Percentiles rank a stretch among this genome's conserved stretches.
Conservation (phyloP, 2,888 invertebrate genomes). For the Metacarcinus magister region DNA sequence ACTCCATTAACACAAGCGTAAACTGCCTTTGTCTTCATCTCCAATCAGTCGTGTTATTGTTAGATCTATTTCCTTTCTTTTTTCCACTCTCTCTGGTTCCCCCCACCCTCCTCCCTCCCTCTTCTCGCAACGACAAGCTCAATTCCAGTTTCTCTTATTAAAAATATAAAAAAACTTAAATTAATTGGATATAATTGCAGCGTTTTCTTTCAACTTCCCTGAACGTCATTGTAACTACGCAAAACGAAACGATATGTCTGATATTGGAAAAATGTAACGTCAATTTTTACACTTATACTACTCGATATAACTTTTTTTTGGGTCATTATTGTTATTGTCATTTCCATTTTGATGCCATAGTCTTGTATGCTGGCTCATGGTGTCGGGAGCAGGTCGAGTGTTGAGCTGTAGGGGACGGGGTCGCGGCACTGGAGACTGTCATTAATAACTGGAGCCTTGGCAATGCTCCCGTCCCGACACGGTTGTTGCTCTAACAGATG, state of each 20-base stretch:
- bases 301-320: neutral
- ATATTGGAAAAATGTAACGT: neutral
- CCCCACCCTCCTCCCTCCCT: neutral
- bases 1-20: conserved; percentile 11
- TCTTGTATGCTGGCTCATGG: neutral
- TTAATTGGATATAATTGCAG: neutral
- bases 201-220: neutral
- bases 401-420: neutral
- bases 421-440: neutral
- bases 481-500: conserved; percentile 44
- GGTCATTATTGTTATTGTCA: neutral
- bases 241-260: neutral
- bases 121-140: neutral
- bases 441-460: conserved; percentile 36
- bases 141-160: neutral
- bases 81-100: neutral
- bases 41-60: neutral
- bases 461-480: conserved; percentile 29
- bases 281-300: neutral
- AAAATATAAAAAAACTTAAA: neutral
- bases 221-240: neutral
- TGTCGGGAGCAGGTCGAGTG: conserved; percentile 8
- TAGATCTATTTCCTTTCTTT: neutral
- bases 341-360: neutral
- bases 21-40: conserved; percentile 12